Base-by-base conservation (phyloP, 2,888 invertebrate species). In the Plagodis pulveraria region DNA sequence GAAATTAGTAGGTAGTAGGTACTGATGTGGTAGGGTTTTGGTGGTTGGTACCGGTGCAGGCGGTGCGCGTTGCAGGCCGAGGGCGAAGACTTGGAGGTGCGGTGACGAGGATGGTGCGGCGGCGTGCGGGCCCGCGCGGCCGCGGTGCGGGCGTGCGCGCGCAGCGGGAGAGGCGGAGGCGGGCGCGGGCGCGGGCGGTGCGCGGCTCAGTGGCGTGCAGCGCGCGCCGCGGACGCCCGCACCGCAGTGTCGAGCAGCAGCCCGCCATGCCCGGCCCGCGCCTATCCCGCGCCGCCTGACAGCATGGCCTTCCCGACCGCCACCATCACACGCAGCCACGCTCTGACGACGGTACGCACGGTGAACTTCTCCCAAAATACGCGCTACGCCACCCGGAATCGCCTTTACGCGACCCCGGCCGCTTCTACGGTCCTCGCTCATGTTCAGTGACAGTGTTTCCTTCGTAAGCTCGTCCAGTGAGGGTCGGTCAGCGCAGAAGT, bases 221-320 rank as follows among this genome's bases (percentile, higher is more conserved):
- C 84, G 87, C 89, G 90, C 90, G 91, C 91, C 89, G 90, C 91
- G 89, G 89, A 89, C 91, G 91, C 87, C 90, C 90, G 90, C 90
- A 87, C 89, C 89, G 86, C 90, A 90, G 91, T 89, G 90, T 89
- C 90, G 91, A 90, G 89, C 90, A 87, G 86, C 76, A 89, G 83
- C 87, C 89, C 90, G 91, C 89, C 91, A 91, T 91, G 91, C 91
- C 89, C 89, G 91, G 91, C 90, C 87, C 89, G 91, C 91, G 91
- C 89, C 87, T 89, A 83, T 86, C 82, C 83, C 90, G 91, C 90
- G 91, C 89, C 88, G 90, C 91, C 91, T 91, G 91, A 92, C 91
- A 92, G 91, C 91, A 91, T 92, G 91, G 91, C 91, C 90, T 73
- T 77, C 81, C 88, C 89, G 87, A 89, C 88, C 91, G 91, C 91